These are phyloP conservation scores for Physella acuta DNA, from an alignment of 1,140 invertebrate species.

Conservation along the genomic window DNA sequence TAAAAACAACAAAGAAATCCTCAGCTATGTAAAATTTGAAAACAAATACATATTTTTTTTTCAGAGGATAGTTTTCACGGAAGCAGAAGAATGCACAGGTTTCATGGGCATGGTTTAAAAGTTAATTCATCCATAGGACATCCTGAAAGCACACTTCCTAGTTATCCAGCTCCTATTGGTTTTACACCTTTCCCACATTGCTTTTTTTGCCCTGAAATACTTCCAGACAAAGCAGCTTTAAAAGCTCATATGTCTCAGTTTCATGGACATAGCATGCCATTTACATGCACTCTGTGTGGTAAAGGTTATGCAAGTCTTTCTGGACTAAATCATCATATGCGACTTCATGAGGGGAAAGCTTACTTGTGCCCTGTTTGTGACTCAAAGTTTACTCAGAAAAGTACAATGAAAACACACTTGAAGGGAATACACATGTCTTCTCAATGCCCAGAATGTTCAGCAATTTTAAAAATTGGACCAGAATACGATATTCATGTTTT, in stretches of 20 bases:
- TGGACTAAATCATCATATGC: not conserved
- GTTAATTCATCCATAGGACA: not conserved
- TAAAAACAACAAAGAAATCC: too few relatives aligned
- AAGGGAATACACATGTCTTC: slow-evolving; percentile 12
- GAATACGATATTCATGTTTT: not conserved
- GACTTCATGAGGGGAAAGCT: not conserved
- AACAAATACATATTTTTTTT: slow-evolving; percentile 10
- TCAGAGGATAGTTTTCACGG: slow-evolving; percentile 7
- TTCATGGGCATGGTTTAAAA: not conserved
- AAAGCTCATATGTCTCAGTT: slow-evolving; percentile 10
- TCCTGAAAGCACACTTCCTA: not conserved
- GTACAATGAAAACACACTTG: slow-evolving; percentile 14
- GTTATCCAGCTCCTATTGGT: not conserved
- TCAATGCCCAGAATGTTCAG: slow-evolving; percentile 7
- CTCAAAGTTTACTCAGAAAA: slow-evolving; percentile 15
- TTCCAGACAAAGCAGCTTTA: not conserved
- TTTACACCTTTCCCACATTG: not conserved
- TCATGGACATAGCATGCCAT: slow-evolving; percentile 9
- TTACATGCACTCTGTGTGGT: slow-evolving; percentile 14
- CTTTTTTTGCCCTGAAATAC: not conserved
- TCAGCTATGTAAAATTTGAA: too few relatives aligned
- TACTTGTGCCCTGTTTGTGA: slow-evolving; percentile 14
- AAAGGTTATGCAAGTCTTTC: slow-evolving; percentile 12
- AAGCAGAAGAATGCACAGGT: not conserved
- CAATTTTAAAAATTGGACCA: not conserved